Evolutionary conservation across 2,888 invertebrate genomes (phyloP).

Genomic region (Copidosoma aretas): DNA sequence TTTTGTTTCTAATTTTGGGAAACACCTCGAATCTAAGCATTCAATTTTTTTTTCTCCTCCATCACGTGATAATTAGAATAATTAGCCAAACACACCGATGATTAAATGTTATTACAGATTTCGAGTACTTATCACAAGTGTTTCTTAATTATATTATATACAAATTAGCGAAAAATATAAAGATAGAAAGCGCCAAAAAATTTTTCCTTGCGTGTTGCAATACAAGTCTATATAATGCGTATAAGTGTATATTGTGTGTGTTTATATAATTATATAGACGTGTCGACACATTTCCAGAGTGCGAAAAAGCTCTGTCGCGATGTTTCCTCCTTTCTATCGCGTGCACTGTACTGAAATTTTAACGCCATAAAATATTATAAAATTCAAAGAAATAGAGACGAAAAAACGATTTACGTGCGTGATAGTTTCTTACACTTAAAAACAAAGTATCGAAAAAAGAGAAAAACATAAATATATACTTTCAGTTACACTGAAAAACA

Average conservation of each 20-base stretch:
- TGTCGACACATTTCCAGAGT: slow-evolving; percentile 37
- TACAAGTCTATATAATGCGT: slow-evolving; percentile 12
- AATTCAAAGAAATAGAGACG: not conserved
- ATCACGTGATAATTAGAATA: slow-evolving; percentile 28
- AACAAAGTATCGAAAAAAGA: slow-evolving; percentile 32
- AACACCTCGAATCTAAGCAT: slow-evolving; percentile 13
- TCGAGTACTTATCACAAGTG: slow-evolving; percentile 24
- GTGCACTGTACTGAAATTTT: slow-evolving; percentile 22
- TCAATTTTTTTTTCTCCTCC: slow-evolving; percentile 9
- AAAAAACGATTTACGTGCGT: too few relatives aligned
- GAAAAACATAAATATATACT: slow-evolving; percentile 8
- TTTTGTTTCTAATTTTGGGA: not conserved
- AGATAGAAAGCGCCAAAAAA: slow-evolving; percentile 10
- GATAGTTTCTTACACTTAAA: slow-evolving; percentile 22
- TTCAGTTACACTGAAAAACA: slow-evolving; percentile 37
- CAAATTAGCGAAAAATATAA: slow-evolving; percentile 35
- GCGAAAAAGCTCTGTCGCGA: slow-evolving; percentile 28
- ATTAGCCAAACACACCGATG: slow-evolving; percentile 31
- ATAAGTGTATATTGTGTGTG: too few relatives aligned
- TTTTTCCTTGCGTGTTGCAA: not conserved
- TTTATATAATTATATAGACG: too few relatives aligned
- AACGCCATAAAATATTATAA: slow-evolving; percentile 7
- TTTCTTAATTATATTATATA: slow-evolving; percentile 36
- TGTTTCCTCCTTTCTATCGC: slow-evolving; percentile 4
- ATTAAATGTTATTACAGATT: slow-evolving; percentile 33